Evolutionary conservation across 2,113 vertebrate species (phyloP).

Genomic region (Cyprinus carpio): DNA sequence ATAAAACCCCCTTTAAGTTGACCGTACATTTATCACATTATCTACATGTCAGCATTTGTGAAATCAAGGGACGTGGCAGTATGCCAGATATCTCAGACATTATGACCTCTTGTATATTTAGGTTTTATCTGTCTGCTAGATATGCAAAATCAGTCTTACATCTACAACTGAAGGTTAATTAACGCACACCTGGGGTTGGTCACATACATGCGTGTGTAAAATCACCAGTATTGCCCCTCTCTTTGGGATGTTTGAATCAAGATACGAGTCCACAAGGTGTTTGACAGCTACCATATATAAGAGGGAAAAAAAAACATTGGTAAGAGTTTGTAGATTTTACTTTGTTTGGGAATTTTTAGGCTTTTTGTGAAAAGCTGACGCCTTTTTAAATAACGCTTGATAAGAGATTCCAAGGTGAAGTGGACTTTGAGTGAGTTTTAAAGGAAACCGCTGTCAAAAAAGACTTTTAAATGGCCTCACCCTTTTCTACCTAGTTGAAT

Average conservation of each 20-base stretch:
- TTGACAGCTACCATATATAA: not conserved
- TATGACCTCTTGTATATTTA: not conserved
- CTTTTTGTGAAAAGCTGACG: not conserved
- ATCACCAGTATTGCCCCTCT: not conserved
- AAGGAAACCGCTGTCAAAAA: not conserved
- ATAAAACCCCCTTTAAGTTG: not conserved
- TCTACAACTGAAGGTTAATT: constrained; percentile 12
- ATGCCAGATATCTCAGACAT: not conserved
- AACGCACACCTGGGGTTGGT: not conserved
- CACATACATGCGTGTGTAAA: not conserved
- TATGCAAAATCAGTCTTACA: not conserved
- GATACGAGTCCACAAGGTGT: not conserved
- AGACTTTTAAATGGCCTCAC: not conserved
- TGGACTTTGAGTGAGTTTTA: not conserved
- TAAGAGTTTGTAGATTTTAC: too few species aligned
- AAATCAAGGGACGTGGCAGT: not conserved
- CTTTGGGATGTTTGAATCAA: not conserved
- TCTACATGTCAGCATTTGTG: not conserved
- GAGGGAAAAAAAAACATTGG: not conserved
- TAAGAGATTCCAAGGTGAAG: not conserved
- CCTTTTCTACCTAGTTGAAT: not conserved
- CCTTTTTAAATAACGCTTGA: not conserved
- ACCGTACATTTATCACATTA: not conserved
- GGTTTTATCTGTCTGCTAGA: not conserved
- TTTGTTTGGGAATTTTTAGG: too few species aligned